Evolutionary conservation across 2,888 invertebrate species (phyloP).

Genomic region (Caenorhabditis panamensis): DNA sequence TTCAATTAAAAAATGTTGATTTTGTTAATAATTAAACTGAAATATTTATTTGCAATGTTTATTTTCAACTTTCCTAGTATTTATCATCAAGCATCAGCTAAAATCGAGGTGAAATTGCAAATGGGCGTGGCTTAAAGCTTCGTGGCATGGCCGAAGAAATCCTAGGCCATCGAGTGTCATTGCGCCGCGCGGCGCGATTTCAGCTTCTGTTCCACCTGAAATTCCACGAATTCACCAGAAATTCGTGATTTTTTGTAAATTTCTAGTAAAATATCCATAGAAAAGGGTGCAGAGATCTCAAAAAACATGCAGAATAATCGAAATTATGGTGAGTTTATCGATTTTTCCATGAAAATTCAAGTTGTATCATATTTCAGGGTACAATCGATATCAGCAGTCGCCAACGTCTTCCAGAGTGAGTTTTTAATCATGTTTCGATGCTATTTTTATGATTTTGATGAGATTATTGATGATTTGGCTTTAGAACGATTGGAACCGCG

Average conservation of each 20-base stretch:
- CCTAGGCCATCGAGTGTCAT: no score
- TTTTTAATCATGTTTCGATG: conserved; percentile 4
- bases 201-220: not conserved
- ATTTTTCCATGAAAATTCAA: not conserved
- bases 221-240: not conserved
- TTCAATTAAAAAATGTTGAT: no score
- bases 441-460: no score
- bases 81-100: no score
- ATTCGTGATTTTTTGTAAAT: not conserved
- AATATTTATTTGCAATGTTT: no score
- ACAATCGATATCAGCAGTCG: not conserved
- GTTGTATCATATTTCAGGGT: conserved; percentile 22
- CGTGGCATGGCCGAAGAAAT: no score
- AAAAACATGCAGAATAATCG: conserved; percentile 33
- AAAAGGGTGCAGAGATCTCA: conserved; percentile 6
- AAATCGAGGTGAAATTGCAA: no score
- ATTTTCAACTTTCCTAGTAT: no score
- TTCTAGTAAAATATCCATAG: not conserved
- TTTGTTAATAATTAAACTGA: no score
- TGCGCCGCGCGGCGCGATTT: not conserved
- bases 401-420: conserved; percentile 20
- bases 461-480: no score
- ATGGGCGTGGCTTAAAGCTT: no score
- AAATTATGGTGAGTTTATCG: conserved; percentile 34
- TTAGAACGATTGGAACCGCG: conserved; percentile 4